Percentiles rank a stretch among this genome's conserved stretches.
phyloP scores from a whole-genome alignment of 2,888 invertebrate genomes.

The Xestobium rufovillosum region DNA sequence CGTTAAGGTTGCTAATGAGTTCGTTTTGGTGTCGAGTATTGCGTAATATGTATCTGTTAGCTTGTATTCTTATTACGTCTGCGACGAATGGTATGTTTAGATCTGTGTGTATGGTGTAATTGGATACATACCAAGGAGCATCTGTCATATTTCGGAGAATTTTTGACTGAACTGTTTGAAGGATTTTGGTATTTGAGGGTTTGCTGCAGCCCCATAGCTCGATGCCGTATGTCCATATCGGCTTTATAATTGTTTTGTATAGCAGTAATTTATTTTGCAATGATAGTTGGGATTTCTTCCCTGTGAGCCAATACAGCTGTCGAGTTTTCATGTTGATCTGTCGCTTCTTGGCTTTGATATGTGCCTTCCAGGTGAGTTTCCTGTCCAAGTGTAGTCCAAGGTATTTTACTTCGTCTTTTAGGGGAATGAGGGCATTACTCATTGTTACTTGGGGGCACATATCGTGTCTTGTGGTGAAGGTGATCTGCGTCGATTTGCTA shows the following conservation, averaged over 20 bases:
- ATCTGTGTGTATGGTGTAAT: slow-evolving; percentile 5
- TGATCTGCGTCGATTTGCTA: no score
- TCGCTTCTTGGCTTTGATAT: neutral
- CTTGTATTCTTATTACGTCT: slow-evolving; percentile 3
- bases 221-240: no score
- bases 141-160: neutral
- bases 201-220: no score
- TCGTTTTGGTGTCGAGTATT: slow-evolving; percentile 2
- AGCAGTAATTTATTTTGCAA: no score
- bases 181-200: slow-evolving; percentile 1
- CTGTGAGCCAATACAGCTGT: neutral
- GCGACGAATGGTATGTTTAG: slow-evolving; percentile 4
- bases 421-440: slow-evolving; percentile 1
- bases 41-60: slow-evolving; percentile 1
- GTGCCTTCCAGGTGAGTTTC: slow-evolving; percentile 5
- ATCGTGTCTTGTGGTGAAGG: neutral
- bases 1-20: neutral
- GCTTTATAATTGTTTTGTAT: no score
- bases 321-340: no score
- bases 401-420: neutral
- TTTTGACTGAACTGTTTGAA: slow-evolving; percentile 7
- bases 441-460: neutral
- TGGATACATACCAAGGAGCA: slow-evolving; percentile 8
- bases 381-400: neutral
- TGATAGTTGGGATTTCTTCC: neutral